Percentiles rank a stretch among this genome's conserved stretches.
These are phyloP conservation scores for Hemistola chrysoprasaria DNA, from an alignment of 2,888 invertebrate genomes.

Conservation along the genomic window DNA sequence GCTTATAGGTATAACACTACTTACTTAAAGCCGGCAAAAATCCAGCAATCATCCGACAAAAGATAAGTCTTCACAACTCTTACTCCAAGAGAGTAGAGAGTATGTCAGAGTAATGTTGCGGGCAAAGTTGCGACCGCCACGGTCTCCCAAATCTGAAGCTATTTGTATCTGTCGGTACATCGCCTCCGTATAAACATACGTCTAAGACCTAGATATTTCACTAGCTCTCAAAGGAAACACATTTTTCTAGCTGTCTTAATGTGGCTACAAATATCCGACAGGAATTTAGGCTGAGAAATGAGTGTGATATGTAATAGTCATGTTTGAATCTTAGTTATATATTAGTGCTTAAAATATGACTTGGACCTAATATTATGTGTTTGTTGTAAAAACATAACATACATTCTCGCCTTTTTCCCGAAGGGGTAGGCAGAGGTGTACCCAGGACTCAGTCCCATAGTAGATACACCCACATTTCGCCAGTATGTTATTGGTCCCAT, in stretches of 20 bases:
- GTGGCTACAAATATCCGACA: not conserved
- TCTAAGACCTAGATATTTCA: conserved; percentile 8
- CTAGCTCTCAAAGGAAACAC: conserved; percentile 10
- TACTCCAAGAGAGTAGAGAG: conserved; percentile 19
- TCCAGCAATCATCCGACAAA: too few species aligned
- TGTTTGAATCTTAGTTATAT: not conserved
- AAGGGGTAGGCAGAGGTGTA: too few species aligned
- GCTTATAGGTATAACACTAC: too few species aligned
- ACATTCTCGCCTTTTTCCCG: too few species aligned
- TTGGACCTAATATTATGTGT: too few species aligned
- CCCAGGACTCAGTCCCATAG: too few species aligned
- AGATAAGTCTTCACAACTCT: too few species aligned
- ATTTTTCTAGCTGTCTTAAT: conserved; percentile 9
- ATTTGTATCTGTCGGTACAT: conserved; percentile 36
- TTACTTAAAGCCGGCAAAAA: too few species aligned
- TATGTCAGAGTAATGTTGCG: conserved; percentile 42
- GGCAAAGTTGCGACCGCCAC: conserved; percentile 28
- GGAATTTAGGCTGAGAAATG: conserved; percentile 1
- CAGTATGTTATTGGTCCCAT: too few species aligned
- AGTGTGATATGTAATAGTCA: not conserved
- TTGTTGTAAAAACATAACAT: too few species aligned
- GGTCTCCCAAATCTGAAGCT: conserved; percentile 39
- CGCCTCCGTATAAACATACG: conserved; percentile 22
- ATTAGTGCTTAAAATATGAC: too few species aligned
- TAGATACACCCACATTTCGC: too few species aligned